Evolutionary conservation across 1,140 invertebrate genomes (phyloP), one percentile per base, ranked within the genome.

Genomic region (Mesaphorura yosii): DNA sequence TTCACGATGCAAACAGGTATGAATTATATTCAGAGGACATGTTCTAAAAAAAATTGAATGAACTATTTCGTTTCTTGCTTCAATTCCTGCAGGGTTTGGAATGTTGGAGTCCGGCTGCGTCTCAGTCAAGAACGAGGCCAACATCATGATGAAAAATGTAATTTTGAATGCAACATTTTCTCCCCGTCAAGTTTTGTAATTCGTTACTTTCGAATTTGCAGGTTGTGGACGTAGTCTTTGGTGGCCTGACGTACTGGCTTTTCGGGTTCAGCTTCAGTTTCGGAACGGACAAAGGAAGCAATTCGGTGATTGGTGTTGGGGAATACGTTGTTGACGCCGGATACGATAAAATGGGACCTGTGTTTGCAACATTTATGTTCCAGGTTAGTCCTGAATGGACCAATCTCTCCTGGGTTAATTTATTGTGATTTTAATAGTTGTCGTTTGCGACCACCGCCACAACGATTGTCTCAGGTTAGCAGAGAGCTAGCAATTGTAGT

Each of bases 1-100:
- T 94, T 94, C 66, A 94, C 90, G 0, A 96, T 95, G 91, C 90
- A 94, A 74, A 91, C 89, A 59, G 91, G 88, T 88, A 58, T 52
- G 60, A 55, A 23, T 20, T 29, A 48, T 20, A 29, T 15, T 48
- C 20, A 6, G 14, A 26, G 22, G 47, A 46, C 28, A 47, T 48
- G 4, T 39, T 53, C 14, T 29, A 28, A 48, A 39, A 5, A 25
- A 29, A 29, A 51, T 6, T 37, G 44, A 40, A 17, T 31, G 29
- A 31, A 55, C 37, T 19, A 48, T 45, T 27, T 14, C 19, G 6
- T 29, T 44, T 41, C 20, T 26, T n/a, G 40, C 23, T 51, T 48
- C 25, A 37, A 51, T 53, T 45, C 57, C 14, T 1, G 3, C 53
- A 87, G 86, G 88, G 44, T 94, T 93, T 65, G 88, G 88, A 3